phyloP scores from a whole-genome alignment of 2,113 vertebrate species.

The Xiphorhynchus elegans region DNA sequence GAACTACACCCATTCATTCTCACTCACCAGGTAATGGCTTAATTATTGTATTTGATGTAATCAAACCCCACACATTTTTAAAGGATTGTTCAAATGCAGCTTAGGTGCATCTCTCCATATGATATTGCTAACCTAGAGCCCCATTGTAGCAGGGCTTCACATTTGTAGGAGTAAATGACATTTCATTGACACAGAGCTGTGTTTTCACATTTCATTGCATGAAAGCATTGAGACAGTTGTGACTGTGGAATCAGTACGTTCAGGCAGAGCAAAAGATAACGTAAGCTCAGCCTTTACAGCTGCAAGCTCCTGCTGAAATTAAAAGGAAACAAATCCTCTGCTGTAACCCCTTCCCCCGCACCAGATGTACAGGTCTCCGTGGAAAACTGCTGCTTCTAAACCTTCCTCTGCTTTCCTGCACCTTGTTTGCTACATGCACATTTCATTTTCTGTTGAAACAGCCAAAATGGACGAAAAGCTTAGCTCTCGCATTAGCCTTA shows the following conservation, averaged over 20 bases:
- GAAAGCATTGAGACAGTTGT: not conserved
- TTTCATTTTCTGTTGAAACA: slow-evolving; percentile 42
- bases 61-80: not conserved
- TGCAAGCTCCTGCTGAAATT: slow-evolving; percentile 4
- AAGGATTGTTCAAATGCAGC: not conserved
- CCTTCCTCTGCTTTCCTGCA: not conserved
- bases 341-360: not conserved
- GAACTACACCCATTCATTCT: not conserved
- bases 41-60: not conserved
- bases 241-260: not conserved
- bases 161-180: not conserved
- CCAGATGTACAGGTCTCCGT: not conserved
- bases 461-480: slow-evolving; percentile 56
- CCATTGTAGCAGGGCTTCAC: not conserved
- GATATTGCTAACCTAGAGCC: not conserved
- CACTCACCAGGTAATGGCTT: not conserved
- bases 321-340: not conserved
- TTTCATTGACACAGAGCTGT: not conserved
- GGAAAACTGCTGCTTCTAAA: slow-evolving; percentile 8
- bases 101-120: not conserved
- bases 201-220: not conserved
- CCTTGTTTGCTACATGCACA: not conserved
- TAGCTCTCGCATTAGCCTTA: slow-evolving; percentile 29
- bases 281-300: not conserved
- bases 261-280: not conserved